Conservation (phyloP, 1,140 invertebrate genomes). For the Drosophila suzukii region DNA sequence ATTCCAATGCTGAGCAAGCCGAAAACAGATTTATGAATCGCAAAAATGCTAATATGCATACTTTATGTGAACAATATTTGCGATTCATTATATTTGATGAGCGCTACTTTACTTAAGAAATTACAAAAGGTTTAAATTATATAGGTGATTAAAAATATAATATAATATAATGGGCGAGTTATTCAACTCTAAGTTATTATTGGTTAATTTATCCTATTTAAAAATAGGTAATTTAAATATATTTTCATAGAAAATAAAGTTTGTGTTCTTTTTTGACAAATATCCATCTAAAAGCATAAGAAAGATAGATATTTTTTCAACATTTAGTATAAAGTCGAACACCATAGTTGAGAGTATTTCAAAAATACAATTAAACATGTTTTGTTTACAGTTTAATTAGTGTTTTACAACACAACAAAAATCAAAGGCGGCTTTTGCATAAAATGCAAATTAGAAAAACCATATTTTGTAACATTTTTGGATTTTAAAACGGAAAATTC, state of each 20-base stretch:
- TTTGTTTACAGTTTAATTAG: background rate
- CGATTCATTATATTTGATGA: conserved; percentile 1
- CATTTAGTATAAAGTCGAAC: too few relatives aligned
- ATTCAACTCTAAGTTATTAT: too few relatives aligned
- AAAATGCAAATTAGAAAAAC: background rate
- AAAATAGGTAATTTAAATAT: too few relatives aligned
- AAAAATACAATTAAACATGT: background rate
- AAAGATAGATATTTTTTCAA: too few relatives aligned
- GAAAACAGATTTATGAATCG: conserved; percentile 50
- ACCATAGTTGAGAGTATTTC: too few relatives aligned
- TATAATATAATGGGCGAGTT: too few relatives aligned
- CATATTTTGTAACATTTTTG: conserved; percentile 7
- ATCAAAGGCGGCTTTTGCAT: background rate
- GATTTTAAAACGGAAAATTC: background rate
- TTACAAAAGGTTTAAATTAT: background rate
- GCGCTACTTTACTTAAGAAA: conserved; percentile 3
- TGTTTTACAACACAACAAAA: background rate
- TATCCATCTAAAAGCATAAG: too few relatives aligned
- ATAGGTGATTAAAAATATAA: background rate
- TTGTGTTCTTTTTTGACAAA: too few relatives aligned
- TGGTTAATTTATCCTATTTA: too few relatives aligned
- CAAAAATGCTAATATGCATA: conserved; percentile 37
- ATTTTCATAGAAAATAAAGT: too few relatives aligned
- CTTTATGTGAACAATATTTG: conserved; percentile 1
- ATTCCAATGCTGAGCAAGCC: conserved; percentile 42